Evolutionary conservation across 2,113 vertebrate genomes (phyloP), one percentile per base, ranked within the genome.

Genomic region (Chionis minor): DNA sequence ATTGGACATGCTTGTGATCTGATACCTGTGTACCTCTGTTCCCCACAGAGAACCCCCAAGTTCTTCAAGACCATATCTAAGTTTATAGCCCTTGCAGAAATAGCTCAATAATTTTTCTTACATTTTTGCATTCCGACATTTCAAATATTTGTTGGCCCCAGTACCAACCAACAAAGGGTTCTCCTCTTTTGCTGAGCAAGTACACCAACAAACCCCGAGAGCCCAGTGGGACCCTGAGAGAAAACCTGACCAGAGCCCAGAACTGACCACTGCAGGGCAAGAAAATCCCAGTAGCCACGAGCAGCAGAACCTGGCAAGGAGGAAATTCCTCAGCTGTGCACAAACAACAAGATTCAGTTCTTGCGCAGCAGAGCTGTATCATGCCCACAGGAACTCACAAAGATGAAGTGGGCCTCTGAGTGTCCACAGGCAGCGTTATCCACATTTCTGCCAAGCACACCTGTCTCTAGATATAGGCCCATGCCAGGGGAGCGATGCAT

Each of bases 261-360:
- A 65, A 86, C 12, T 2, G 1, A 44, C 13, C 24, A 72, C 30
- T 26, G 4, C 7, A 14, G 15, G 27, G 8, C 9, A 59, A 38
- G 44, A 49, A 86, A 71, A 59, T 59, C 58, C 21, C 5, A 24
- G 45, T 27, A 66, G 47, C 30, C 45, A 65, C n/a, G n/a, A 79
- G 21, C 38, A 79, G 51, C 33, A 77, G 70, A 81, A 63, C 33
- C 9, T 40, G 27, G 17, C 1, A 2, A 75, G 20, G 2, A 47
- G 10, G 32, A 62, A 74, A 80, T 30, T 85, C 23, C 32, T 13
- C 42, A 80, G 15, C 22, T 62, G 47, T 47, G 30, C 27, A 62
- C 0, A 0, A 74, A 69, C 40, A 54, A 42, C 0, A 1, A 55
- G 33, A 62, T 69, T 18, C 66, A 26, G 8, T 2, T 56, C 67